These are phyloP conservation scores for Baronia brevicornis DNA, from an alignment of 2,888 invertebrate genomes.

Conservation along the genomic window DNA sequence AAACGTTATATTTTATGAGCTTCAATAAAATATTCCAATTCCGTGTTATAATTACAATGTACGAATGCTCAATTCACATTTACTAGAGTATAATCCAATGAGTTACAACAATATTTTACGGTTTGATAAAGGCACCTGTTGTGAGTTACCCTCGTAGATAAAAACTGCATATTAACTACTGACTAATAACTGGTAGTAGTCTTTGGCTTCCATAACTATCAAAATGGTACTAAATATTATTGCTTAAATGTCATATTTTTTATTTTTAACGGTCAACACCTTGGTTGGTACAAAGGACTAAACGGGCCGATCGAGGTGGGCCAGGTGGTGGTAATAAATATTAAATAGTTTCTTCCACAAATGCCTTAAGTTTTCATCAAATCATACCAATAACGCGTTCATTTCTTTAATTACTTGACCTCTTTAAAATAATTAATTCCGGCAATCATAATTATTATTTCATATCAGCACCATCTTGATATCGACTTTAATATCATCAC, in stretches of 20 bases:
- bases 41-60: background rate
- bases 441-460: too few species aligned
- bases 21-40: too few species aligned
- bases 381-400: constrained; percentile 17
- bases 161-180: constrained; percentile 50
- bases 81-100: constrained; percentile 23
- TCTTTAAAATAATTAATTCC: too few species aligned
- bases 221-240: constrained; percentile 72
- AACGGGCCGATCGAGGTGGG: constrained; percentile 37
- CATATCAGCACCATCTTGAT: too few species aligned
- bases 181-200: constrained; percentile 62
- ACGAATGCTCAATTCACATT: background rate
- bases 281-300: constrained; percentile 50
- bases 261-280: constrained; percentile 67
- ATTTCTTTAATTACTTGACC: too few species aligned
- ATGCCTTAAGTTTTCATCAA: constrained; percentile 25
- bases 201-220: constrained; percentile 72
- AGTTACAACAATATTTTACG: constrained; percentile 28
- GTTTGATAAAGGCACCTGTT: constrained; percentile 50
- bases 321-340: constrained; percentile 54
- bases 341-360: constrained; percentile 18
- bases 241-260: constrained; percentile 68
- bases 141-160: constrained; percentile 31
- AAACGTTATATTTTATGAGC: too few species aligned
- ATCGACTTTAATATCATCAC: too few species aligned